These are phyloP conservation scores for Xylota segnis DNA, from an alignment of 2,888 invertebrate species.

Conservation along the genomic window DNA sequence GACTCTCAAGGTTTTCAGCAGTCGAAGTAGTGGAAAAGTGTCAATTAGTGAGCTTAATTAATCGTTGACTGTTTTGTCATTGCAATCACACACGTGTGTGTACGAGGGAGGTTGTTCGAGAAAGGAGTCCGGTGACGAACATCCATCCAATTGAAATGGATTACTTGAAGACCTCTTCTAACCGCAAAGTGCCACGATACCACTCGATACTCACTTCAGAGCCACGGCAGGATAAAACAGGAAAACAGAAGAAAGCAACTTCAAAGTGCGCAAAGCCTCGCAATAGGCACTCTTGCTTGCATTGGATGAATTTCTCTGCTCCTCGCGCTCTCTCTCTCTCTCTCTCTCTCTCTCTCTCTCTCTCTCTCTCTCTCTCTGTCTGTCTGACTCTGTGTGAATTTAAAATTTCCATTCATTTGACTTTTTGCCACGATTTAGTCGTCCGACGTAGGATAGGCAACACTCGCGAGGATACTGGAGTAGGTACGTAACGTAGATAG, in stretches of 20 bases:
- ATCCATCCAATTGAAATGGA: slow-evolving; percentile 56
- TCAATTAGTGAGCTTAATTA: slow-evolving; percentile 69
- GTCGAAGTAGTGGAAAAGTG: slow-evolving; percentile 64
- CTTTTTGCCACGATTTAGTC: slow-evolving; percentile 41
- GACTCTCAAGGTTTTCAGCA: slow-evolving; percentile 65
- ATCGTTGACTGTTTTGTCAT: slow-evolving; percentile 62
- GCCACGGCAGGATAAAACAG: slow-evolving; percentile 10
- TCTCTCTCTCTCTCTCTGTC: neutral
- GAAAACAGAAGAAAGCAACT: slow-evolving; percentile 39
- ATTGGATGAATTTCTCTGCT: slow-evolving; percentile 6
- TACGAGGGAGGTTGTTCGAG: too few relatives aligned
- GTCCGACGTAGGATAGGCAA: neutral
- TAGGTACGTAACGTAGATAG: too few relatives aligned
- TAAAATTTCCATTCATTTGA: slow-evolving; percentile 46
- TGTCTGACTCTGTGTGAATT: slow-evolving; percentile 54
- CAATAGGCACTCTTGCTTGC: neutral
- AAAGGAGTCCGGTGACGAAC: neutral
- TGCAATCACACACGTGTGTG: neutral
- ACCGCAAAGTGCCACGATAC: slow-evolving; percentile 36
- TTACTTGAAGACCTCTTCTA: slow-evolving; percentile 54
- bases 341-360: neutral
- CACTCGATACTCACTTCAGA: slow-evolving; percentile 45
- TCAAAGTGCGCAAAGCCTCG: slow-evolving; percentile 43
- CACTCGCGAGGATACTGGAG: slow-evolving; percentile 6
- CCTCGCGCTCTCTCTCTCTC: neutral